A percentile compares a stretch with the other conserved stretches of the same genome.
These are phyloP conservation scores for Teleiodes luculella DNA, from an alignment of 2,888 invertebrate species.

Conservation along the genomic window DNA sequence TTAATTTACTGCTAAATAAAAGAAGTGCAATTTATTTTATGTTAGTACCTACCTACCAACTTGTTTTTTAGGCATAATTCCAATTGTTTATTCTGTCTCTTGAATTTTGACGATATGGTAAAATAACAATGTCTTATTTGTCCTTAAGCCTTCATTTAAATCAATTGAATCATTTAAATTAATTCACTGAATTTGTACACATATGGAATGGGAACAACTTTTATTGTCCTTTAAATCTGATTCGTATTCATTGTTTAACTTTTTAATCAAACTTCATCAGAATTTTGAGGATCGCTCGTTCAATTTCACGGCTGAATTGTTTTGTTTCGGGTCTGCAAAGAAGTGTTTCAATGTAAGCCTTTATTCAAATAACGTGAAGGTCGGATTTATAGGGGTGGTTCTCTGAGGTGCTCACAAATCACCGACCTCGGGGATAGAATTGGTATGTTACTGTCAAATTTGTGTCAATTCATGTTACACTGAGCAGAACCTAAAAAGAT, in stretches of 20 bases:
- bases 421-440: conserved; percentile 41
- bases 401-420: conserved; percentile 54
- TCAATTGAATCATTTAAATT: background rate
- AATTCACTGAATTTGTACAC: conserved; percentile 11
- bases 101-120: background rate
- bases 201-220: conserved; percentile 26
- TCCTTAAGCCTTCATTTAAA: background rate
- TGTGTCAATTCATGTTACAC: no score
- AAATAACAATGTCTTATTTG: background rate
- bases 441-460: conserved; percentile 36
- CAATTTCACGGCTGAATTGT: conserved; percentile 68
- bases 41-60: no score
- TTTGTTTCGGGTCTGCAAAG: conserved; percentile 67
- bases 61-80: background rate
- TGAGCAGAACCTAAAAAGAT: no score
- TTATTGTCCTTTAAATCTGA: conserved; percentile 46
- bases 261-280: conserved; percentile 67
- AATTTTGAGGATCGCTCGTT: conserved; percentile 65
- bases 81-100: background rate
- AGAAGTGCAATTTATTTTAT: no score
- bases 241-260: conserved; percentile 63
- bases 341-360: conserved; percentile 68
- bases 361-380: conserved; percentile 62
- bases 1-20: background rate
- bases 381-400: conserved; percentile 55